A percentile compares a stretch with the other conserved stretches of the same genome.
Conservation (phyloP, 2,888 invertebrate genomes). For the Pterostichus madidus region DNA sequence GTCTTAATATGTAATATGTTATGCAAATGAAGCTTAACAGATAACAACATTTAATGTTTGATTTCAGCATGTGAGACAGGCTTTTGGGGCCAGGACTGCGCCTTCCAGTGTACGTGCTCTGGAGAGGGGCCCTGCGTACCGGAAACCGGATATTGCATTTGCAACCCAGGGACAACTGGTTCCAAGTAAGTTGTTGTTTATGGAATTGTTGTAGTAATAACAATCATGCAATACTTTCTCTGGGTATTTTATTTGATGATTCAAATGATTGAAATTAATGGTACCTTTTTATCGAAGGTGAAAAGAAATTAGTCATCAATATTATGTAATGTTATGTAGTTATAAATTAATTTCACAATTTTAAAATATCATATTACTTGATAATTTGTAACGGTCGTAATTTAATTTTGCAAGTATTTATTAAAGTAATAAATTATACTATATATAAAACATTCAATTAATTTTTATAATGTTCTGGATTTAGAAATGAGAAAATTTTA, state of each 20-base stretch:
- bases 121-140: constrained; percentile 82
- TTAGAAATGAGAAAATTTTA: neutral
- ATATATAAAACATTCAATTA: constrained; percentile 2
- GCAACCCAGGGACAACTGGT: constrained; percentile 85
- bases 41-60: neutral
- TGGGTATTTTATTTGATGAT: neutral
- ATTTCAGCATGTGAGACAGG: constrained; percentile 83
- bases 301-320: constrained; percentile 26
- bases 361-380: constrained; percentile 22
- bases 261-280: constrained; percentile 9
- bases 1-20: neutral
- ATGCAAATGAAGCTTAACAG: neutral
- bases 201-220: constrained; percentile 27
- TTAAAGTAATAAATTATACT: constrained; percentile 24
- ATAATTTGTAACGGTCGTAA: constrained; percentile 4
- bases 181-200: constrained; percentile 79
- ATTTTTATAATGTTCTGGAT: neutral
- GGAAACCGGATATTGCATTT: constrained; percentile 82
- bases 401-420: neutral
- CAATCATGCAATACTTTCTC: constrained; percentile 36
- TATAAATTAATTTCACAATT: constrained; percentile 16
- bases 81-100: constrained; percentile 88
- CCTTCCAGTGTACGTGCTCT: constrained; percentile 83
- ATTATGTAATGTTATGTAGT: neutral
- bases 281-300: neutral